Conservation (phyloP, 2,113 vertebrate genomes). For the Microcebus jonahi region DNA sequence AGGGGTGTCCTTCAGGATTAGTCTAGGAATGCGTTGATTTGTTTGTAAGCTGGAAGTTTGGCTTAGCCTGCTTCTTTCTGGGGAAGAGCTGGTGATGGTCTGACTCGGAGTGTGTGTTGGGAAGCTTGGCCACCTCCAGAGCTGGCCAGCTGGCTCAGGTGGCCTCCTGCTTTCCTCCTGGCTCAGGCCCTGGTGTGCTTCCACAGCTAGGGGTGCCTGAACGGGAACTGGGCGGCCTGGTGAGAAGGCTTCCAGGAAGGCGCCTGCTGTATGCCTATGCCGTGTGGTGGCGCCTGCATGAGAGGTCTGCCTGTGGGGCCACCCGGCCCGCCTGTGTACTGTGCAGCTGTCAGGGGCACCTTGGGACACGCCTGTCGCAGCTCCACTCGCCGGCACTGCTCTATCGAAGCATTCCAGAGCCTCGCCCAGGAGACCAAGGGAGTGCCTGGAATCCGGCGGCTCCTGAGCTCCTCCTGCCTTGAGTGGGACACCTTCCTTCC, state of each 20-base stretch:
- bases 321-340: neutral
- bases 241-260: conserved; percentile 64
- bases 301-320: neutral
- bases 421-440: neutral
- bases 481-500: neutral
- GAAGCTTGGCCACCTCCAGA: neutral
- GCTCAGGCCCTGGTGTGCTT: conserved; percentile 36
- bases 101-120: neutral
- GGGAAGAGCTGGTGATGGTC: neutral
- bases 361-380: neutral
- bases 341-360: neutral
- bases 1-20: conserved; percentile 77
- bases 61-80: neutral
- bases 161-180: conserved; percentile 39
- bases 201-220: conserved; percentile 46
- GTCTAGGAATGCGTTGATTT: neutral
- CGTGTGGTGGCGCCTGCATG: neutral
- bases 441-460: neutral
- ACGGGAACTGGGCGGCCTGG: neutral
- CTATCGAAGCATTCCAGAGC: neutral
- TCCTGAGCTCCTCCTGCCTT: neutral
- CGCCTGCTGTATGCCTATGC: conserved; percentile 61
- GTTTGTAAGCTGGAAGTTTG: neutral
- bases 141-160: neutral
- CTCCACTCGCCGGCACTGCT: neutral